Evolutionary conservation across 2,797 vertebrate genomes (phyloP).

Genomic region (Vespertilio murinus): DNA sequence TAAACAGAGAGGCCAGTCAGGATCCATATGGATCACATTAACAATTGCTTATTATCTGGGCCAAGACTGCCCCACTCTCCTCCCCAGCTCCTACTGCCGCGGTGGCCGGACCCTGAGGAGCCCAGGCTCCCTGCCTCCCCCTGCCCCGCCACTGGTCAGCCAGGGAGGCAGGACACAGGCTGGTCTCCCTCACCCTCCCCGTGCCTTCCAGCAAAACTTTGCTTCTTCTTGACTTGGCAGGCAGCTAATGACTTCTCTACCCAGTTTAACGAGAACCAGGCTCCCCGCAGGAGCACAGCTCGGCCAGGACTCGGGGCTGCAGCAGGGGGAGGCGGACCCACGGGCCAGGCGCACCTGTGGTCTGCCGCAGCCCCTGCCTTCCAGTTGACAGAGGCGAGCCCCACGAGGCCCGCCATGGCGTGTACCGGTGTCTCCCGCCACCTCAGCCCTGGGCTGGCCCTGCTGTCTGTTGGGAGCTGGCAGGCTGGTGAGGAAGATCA

Average conservation of each 20-base stretch:
- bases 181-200: constrained; percentile 5
- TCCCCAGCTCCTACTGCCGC: constrained; percentile 33
- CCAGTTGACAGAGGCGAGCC: background rate
- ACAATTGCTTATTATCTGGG: constrained; percentile 80
- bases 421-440: background rate
- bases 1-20: constrained; percentile 85
- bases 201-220: constrained; percentile 50
- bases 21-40: constrained; percentile 88
- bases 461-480: background rate
- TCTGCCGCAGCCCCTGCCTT: background rate
- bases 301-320: background rate
- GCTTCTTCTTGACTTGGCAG: constrained; percentile 42
- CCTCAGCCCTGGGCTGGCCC: background rate
- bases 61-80: constrained; percentile 39
- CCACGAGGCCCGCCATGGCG: background rate
- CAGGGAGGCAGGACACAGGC: constrained; percentile 49
- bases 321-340: background rate
- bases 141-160: background rate
- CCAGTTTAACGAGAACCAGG: constrained; percentile 56
- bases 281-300: background rate
- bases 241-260: constrained; percentile 33
- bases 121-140: background rate
- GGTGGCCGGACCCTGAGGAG: constrained; percentile 58
- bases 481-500: background rate
- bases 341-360: background rate